These are phyloP conservation scores for Meloidogyne chitwoodi DNA, from an alignment of 1,140 invertebrate genomes.

Conservation along the genomic window DNA sequence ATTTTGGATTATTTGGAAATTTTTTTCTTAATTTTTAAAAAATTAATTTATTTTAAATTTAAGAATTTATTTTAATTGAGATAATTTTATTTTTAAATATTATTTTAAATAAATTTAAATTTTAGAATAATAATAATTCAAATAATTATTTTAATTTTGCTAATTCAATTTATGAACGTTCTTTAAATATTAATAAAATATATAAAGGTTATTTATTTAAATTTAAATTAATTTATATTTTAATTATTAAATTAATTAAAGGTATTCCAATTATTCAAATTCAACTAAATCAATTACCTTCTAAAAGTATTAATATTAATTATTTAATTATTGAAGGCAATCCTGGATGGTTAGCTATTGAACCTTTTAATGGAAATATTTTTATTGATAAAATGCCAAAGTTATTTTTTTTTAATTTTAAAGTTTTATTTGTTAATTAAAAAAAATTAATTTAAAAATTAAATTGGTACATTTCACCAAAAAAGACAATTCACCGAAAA, in stretches of 20 bases:
- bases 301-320: constrained; percentile 6
- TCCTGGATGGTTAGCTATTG: constrained; percentile 39
- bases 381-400: constrained; percentile 36
- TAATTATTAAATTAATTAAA: background rate
- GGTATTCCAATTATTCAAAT: constrained; percentile 6
- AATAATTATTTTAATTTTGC: constrained; percentile 7
- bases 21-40: too few species aligned
- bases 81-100: too few species aligned
- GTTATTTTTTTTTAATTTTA: too few species aligned
- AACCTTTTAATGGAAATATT: constrained; percentile 37
- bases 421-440: too few species aligned
- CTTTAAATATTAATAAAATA: constrained; percentile 17
- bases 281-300: constrained; percentile 2
- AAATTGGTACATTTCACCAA: too few species aligned
- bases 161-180: constrained; percentile 11
- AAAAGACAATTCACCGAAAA: too few species aligned
- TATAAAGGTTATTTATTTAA: constrained; percentile 17
- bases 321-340: constrained; percentile 36
- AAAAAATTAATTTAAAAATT: too few species aligned
- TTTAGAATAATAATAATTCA: constrained; percentile 2
- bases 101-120: too few species aligned
- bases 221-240: background rate
- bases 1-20: too few species aligned
- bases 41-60: too few species aligned
- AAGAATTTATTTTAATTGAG: too few species aligned